Conservation (phyloP, 2,888 invertebrate genomes). For the Busseola fusca region DNA sequence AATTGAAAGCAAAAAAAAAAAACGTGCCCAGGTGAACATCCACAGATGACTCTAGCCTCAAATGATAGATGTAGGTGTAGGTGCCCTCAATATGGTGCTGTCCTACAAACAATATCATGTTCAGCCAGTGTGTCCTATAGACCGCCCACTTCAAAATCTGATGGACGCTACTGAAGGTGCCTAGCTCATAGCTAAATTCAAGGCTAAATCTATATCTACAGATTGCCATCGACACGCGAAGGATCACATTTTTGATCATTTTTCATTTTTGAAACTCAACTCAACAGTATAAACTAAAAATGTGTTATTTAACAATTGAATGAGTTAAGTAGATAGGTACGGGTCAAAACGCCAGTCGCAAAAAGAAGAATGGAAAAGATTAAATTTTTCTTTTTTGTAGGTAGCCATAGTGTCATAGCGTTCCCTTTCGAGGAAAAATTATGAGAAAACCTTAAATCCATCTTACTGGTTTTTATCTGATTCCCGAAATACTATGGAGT, state of each 20-base stretch:
- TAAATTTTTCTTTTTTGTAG: neutral
- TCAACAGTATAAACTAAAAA: too few relatives aligned
- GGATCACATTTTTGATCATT: too few relatives aligned
- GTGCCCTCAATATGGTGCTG: neutral
- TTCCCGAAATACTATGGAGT: conserved; percentile 5
- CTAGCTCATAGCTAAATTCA: neutral
- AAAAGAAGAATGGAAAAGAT: neutral
- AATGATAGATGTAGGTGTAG: too few relatives aligned
- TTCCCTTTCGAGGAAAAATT: neutral
- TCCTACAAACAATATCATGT: neutral
- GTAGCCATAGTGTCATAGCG: neutral
- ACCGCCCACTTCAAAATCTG: neutral
- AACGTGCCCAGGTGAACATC: neutral
- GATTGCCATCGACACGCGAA: neutral
- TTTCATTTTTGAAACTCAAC: too few relatives aligned
- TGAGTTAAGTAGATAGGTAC: too few relatives aligned
- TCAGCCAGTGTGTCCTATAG: neutral
- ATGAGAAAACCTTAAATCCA: neutral
- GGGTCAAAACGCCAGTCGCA: too few relatives aligned
- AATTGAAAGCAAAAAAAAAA: neutral
- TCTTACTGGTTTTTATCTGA: neutral
- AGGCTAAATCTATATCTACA: neutral
- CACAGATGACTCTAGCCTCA: neutral
- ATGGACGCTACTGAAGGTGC: neutral
- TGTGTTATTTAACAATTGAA: too few relatives aligned